A percentile compares a stretch with the other conserved stretches of the same genome.
Evolutionary conservation across 2,888 invertebrate species (phyloP).

Genomic region (Lymantria dispar): DNA sequence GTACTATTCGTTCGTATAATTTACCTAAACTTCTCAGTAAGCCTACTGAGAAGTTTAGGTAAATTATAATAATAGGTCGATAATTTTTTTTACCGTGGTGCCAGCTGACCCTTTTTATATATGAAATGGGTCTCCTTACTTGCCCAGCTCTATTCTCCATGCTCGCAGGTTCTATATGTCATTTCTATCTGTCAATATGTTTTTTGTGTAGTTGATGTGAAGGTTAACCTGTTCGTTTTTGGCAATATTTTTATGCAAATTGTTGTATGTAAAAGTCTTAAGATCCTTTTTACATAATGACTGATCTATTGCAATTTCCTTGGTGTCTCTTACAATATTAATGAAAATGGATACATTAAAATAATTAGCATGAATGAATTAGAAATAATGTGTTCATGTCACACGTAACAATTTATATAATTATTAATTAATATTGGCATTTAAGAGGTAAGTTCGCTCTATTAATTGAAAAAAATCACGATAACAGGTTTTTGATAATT

Average conservation of each 20-base stretch:
- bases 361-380: neutral
- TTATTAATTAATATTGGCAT: constrained; percentile 37
- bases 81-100: too few species aligned
- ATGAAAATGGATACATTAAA: neutral
- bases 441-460: constrained; percentile 33
- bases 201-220: neutral
- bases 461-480: neutral
- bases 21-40: too few species aligned
- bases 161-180: too few species aligned
- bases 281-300: neutral
- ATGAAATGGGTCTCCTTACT: too few species aligned
- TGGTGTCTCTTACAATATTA: neutral
- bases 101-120: too few species aligned
- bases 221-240: neutral
- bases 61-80: too few species aligned
- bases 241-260: neutral
- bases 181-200: too few species aligned
- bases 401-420: constrained; percentile 56
- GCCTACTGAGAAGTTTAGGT: too few species aligned
- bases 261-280: neutral
- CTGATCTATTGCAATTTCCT: neutral
- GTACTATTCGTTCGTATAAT: too few species aligned
- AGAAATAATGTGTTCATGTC: constrained; percentile 13
- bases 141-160: too few species aligned
- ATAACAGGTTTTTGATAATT: too few species aligned